Evolutionary conservation across 1,140 invertebrate genomes (phyloP), one percentile per base, ranked within the genome.

Genomic region (Polyergus mexicanus): DNA sequence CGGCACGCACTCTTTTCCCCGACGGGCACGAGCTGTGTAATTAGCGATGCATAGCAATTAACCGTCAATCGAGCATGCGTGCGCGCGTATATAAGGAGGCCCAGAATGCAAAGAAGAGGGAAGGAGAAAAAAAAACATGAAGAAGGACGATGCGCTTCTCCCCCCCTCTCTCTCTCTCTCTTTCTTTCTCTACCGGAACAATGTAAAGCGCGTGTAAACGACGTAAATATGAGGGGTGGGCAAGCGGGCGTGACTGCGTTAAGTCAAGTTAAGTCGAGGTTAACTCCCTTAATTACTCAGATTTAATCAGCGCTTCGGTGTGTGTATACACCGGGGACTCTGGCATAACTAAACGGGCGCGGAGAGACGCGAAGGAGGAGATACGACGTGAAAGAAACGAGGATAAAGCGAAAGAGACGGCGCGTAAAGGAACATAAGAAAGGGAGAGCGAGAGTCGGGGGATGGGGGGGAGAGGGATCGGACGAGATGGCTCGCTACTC

Each of bases 161-260:
- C 47, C 25, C 44, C 22, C 1, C 16, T 56, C 63, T n/a, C n/a
- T 16, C 35, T n/a, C 16, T 41, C 22, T 32, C 35, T 58, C 25
- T n/a, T n/a, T n/a, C 41, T 41, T 35, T 56, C 25, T 32, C 4
- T 11, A n/a, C 62, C 71, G 75, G 78, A 90, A 90, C 92, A 91
- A 92, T 93, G 92, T 92, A 92, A 92, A 91, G 87, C 92, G 91
- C 92, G 92, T 93, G 93, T 94, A 94, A 94, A 94, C 90, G 93
- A 91, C 92, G 92, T 92, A 93, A 94, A 94, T 88, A 89, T 92
- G 93, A 93, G 93, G 94, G 93, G 94, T 94, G 94, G 92, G 91
- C 92, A 95, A 95, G 94, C 94, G 94, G 94, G 94, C 94, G 94
- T 95, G 94, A 95, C 94, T 94, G 94, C 92, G 94, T 94, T 95